Base-by-base conservation (phyloP, 2,113 vertebrate genomes). In the Mormoops blainvillei region DNA sequence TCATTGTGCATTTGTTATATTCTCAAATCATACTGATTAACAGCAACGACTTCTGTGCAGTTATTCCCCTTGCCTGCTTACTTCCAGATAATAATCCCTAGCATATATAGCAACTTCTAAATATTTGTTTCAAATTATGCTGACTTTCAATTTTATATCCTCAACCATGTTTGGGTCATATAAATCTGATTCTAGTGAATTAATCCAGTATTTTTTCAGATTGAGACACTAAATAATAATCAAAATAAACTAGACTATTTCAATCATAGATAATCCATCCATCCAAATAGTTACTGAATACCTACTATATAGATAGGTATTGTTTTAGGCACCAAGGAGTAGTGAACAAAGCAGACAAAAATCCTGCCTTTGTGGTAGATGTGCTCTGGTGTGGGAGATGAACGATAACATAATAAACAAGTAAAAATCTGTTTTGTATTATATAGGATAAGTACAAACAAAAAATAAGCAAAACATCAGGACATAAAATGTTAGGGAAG, bases 341-440 rank as follows among this genome's bases (percentile, higher is more conserved):
- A 94, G 65, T 71, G 61, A 93, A 70, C 41, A 73, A 87, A 95
- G 71, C 1, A 78, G 71, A 91, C 38, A 95, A 88, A 95, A 93
- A 89, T 38, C 16, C 31, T 89, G n/a, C 56, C 82, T 61, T 82
- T 38, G 48, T 38, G 38, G 58, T 67, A 70, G 43, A 41, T 82
- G 87, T 43, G 5, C 41, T 89, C 71, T 63, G 76, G 28, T 90
- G 45, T 43, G 11, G 5, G 67, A 77, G 31, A 88, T 41, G 28
- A 76, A 70, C 5, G 84, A 58, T 7, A 94, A 70, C 7, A 65
- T 15, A 76, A 76, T 77, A 77, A 85, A 33, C 22, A 91, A 54
- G 43, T 50, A 86, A 65, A 91, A 77, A 71, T 9, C 36, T 41
- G 38, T 18, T 68, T 6, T 63, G 38, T 43, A 71, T 41, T 70